These are phyloP conservation scores for Pelosia muscerda DNA, from an alignment of 2,888 invertebrate genomes.

Conservation along the genomic window DNA sequence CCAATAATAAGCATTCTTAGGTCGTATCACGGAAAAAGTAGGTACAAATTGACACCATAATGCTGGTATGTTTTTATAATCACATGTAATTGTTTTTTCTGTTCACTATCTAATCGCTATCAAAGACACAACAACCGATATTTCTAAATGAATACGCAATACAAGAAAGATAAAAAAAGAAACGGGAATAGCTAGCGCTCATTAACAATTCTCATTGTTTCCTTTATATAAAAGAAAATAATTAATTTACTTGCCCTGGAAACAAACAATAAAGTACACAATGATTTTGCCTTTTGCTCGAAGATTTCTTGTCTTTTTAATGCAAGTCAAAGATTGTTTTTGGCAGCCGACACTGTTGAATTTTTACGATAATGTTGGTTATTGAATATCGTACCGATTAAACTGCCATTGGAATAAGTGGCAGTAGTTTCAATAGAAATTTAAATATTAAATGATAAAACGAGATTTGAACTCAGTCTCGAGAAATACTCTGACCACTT, in stretches of 20 bases:
- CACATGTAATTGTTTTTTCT: not conserved
- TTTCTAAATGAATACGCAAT: constrained; percentile 65
- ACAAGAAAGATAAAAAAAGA: constrained; percentile 59
- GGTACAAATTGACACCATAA: too few relatives aligned
- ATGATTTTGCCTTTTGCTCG: constrained; percentile 51
- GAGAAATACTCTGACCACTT: too few relatives aligned
- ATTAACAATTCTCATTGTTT: constrained; percentile 79
- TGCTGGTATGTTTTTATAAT: too few relatives aligned
- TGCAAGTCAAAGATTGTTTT: constrained; percentile 39
- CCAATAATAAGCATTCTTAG: too few relatives aligned
- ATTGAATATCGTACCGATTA: constrained; percentile 9
- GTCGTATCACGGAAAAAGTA: too few relatives aligned
- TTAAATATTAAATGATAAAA: too few relatives aligned
- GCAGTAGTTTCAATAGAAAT: not conserved
- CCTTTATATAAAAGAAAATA: constrained; percentile 72
- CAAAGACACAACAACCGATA: constrained; percentile 47
- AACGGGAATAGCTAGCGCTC: constrained; percentile 65
- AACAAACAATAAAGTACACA: constrained; percentile 54
- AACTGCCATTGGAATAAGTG: not conserved
- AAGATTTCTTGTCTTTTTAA: constrained; percentile 47
- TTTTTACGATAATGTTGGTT: constrained; percentile 16
- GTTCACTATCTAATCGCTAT: constrained; percentile 23
- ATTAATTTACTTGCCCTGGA: constrained; percentile 73
- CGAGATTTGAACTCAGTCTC: too few relatives aligned
- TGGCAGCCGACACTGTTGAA: constrained; percentile 37